phyloP scores from a whole-genome alignment of 2,113 vertebrate genomes.

The Garra rufa region DNA sequence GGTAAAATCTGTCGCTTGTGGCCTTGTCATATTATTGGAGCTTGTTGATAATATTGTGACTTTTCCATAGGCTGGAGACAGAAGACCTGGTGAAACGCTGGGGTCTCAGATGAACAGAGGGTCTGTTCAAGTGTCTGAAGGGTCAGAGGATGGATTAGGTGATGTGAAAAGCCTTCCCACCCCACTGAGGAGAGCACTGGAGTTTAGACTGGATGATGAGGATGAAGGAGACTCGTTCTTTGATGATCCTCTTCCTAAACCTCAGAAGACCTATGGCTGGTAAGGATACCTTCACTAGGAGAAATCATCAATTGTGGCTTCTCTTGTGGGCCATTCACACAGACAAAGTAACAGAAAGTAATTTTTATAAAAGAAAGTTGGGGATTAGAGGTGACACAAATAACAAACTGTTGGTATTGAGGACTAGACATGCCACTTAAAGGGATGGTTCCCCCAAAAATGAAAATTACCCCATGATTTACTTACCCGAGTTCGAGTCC shows the following conservation, averaged over 20 bases:
- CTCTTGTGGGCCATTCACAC: not conserved
- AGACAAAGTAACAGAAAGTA: not conserved
- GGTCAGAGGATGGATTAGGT: slow-evolving; percentile 57
- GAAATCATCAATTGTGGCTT: not conserved
- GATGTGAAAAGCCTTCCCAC: slow-evolving; percentile 61
- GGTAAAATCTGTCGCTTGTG: not conserved
- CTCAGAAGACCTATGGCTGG: slow-evolving; percentile 86
- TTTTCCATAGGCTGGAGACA: slow-evolving; percentile 69
- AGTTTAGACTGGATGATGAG: slow-evolving; percentile 69
- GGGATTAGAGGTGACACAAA: not conserved
- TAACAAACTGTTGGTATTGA: not conserved
- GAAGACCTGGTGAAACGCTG: slow-evolving; percentile 68
- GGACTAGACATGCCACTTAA: not conserved
- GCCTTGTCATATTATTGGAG: not conserved
- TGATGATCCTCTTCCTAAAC: slow-evolving; percentile 90
- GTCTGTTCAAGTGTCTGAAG: slow-evolving; percentile 65
- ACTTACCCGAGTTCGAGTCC: no score
- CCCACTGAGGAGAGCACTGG: slow-evolving; percentile 64
- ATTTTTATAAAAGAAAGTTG: not conserved
- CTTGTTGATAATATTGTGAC: not conserved
- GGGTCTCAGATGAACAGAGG: slow-evolving; percentile 71
- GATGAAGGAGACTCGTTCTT: slow-evolving; percentile 93
- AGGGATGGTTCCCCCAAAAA: not conserved
- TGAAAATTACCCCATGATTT: no score
- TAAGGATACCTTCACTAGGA: slow-evolving; percentile 65